phyloP scores from a whole-genome alignment of 2,888 invertebrate species.

The Brachypalpus laphriformis region DNA sequence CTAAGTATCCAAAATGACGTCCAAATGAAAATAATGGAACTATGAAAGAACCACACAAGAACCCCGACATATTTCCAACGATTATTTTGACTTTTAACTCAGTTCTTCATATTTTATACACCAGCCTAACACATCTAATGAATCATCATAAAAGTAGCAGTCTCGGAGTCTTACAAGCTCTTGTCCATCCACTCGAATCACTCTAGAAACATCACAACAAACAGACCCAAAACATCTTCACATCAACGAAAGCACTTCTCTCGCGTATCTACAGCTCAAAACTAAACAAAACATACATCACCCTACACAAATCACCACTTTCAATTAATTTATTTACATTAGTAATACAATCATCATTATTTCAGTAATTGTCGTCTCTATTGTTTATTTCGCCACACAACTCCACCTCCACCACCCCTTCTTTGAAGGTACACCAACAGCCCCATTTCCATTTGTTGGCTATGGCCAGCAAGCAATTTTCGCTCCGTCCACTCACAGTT shows the following conservation, averaged over 20 bases:
- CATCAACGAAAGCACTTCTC: not conserved
- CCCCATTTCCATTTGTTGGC: conserved; percentile 57
- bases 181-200: not conserved
- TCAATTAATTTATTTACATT: conserved; percentile 38
- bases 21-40: too few relatives aligned
- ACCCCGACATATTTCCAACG: too few relatives aligned
- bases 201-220: not conserved
- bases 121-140: not conserved
- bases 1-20: too few relatives aligned
- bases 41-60: too few relatives aligned
- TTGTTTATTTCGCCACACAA: conserved; percentile 28
- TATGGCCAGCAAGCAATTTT: conserved; percentile 21
- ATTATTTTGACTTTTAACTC: too few relatives aligned
- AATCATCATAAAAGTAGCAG: not conserved
- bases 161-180: not conserved
- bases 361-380: conserved; percentile 23
- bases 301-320: conserved; percentile 1
- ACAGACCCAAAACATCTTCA: not conserved
- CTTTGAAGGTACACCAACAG: conserved; percentile 39
- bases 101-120: too few relatives aligned
- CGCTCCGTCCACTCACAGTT: conserved; percentile 47
- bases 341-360: conserved; percentile 27
- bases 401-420: conserved; percentile 8
- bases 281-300: not conserved
- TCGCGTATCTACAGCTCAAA: not conserved